These are phyloP conservation scores for Ectobius pallidus DNA, from an alignment of 2,888 invertebrate genomes.

Conservation along the genomic window DNA sequence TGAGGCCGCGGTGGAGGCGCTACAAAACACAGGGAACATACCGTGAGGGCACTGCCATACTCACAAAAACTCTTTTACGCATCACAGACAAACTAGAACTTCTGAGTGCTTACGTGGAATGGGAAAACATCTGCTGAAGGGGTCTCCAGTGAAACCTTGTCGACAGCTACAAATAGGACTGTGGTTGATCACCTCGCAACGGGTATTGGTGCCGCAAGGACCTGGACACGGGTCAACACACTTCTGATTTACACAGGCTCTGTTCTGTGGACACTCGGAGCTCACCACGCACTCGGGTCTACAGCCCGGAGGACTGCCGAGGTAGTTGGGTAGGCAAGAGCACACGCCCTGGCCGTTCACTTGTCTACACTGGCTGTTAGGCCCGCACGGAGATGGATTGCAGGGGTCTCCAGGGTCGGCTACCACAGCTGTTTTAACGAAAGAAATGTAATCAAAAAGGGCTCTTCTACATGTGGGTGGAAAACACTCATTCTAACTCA, in stretches of 20 bases:
- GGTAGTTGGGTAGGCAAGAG: slow-evolving; percentile 57
- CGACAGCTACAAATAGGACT: slow-evolving; percentile 76
- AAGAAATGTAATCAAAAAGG: slow-evolving; percentile 47
- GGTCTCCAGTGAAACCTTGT: slow-evolving; percentile 75
- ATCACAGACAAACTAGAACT: not conserved
- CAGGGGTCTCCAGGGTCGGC: slow-evolving; percentile 48
- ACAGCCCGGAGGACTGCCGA: slow-evolving; percentile 60
- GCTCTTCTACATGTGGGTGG: slow-evolving; percentile 53
- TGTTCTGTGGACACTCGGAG: slow-evolving; percentile 58
- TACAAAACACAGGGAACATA: not conserved
- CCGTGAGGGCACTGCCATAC: not conserved
- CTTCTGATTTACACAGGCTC: slow-evolving; percentile 77
- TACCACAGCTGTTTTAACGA: slow-evolving; percentile 57
- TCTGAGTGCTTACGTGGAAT: slow-evolving; percentile 47
- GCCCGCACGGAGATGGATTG: slow-evolving; percentile 68
- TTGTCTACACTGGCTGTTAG: slow-evolving; percentile 67
- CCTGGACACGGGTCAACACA: slow-evolving; percentile 79
- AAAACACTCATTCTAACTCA: not conserved
- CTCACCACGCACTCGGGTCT: slow-evolving; percentile 55
- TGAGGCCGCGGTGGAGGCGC: not conserved
- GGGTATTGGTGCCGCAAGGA: slow-evolving; percentile 75
- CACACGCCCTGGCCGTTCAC: slow-evolving; percentile 58
- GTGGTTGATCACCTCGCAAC: slow-evolving; percentile 77
- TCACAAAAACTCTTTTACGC: not conserved
- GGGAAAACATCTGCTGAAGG: slow-evolving; percentile 68